Evolutionary conservation across 2,888 invertebrate species (phyloP), one percentile per base, ranked within the genome.

Genomic region (Crematogaster levior): DNA sequence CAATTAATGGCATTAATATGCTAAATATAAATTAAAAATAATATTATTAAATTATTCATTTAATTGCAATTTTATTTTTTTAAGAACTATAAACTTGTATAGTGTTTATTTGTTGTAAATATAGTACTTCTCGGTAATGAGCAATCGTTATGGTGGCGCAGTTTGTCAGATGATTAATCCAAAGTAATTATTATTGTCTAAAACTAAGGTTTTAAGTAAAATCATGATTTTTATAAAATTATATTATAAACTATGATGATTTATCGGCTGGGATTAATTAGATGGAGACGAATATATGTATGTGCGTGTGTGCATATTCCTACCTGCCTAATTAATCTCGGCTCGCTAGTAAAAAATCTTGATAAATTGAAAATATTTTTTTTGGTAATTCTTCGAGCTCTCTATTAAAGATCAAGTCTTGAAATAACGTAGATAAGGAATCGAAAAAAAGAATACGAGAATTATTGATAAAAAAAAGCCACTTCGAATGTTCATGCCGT

Each of bases 21-120:
- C 21, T 12, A 34, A 68, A 51, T 34, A 66, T 48, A 18, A 43
- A 10, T 18, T 43, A 27, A 27, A 66, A 66, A 30, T 66, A 27
- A 18, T 66, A 88, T 85, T 84, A 90, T 86, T 90, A 89, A 91
- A 90, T 91, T 91, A 90, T 90, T 90, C 82, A 83, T 85, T 85
- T 88, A 84, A 83, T 89, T 88, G 84, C 84, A 89, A 90, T 89
- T 91, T 90, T 92, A 91, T 91, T 91, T 92, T 91, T 91, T 85
- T 91, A 92, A 87, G 86, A 88, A 84, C 85, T 70, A 72, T 87
- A 86, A 60, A 60, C 61, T 65, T 80, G 68, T 87, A 84, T 79
- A 83, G 84, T 84, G 83, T 65, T 65, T 60, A 81, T 85, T 85
- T 81, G 48, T 80, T 51, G 66, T 82, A 84, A 68, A 73, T 82